Evolutionary conservation across 1,140 invertebrate genomes (phyloP).

Genomic region (Drosophila sechellia): DNA sequence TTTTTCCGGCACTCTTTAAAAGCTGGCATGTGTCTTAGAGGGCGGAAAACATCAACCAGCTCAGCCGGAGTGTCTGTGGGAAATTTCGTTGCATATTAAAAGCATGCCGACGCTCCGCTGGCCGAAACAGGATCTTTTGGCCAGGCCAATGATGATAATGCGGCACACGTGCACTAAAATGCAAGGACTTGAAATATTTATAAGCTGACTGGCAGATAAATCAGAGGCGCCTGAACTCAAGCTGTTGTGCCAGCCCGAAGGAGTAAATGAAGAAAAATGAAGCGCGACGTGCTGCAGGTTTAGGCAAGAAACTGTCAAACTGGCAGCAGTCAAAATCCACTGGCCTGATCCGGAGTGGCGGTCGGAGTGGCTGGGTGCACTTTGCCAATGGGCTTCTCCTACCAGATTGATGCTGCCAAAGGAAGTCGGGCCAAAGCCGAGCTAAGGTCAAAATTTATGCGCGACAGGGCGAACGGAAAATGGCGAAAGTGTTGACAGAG

Average conservation of each 20-base stretch:
- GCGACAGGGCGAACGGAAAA: conserved; percentile 6
- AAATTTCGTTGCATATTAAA: conserved; percentile 65
- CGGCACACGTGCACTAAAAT: conserved; percentile 79
- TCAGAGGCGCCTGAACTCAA: conserved; percentile 60
- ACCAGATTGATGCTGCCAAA: conserved; percentile 63
- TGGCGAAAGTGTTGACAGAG: conserved; percentile 69
- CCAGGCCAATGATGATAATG: conserved; percentile 64
- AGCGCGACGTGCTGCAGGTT: conserved; percentile 33
- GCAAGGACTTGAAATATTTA: conserved; percentile 81
- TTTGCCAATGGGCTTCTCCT: conserved; percentile 69
- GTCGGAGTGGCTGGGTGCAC: conserved; percentile 44
- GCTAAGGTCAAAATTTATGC: conserved; percentile 75
- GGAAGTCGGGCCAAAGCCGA: conserved; percentile 29
- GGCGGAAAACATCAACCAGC: conserved; percentile 28
- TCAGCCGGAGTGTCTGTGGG: conserved; percentile 1
- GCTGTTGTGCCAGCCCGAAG: conserved; percentile 46
- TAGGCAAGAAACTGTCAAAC: conserved; percentile 55
- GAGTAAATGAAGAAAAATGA: conserved; percentile 77
- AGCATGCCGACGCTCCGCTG: conserved; percentile 22
- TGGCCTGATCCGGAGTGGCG: not conserved
- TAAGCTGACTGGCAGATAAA: conserved; percentile 72
- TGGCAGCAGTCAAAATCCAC: conserved; percentile 25
- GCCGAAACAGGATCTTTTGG: conserved; percentile 5
- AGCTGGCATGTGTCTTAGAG: conserved; percentile 34
- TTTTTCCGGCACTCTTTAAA: conserved; percentile 23